Percentiles rank a stretch among this genome's conserved stretches.
Conservation (phyloP, 2,888 invertebrate species). For the Drosophila eohydei region DNA sequence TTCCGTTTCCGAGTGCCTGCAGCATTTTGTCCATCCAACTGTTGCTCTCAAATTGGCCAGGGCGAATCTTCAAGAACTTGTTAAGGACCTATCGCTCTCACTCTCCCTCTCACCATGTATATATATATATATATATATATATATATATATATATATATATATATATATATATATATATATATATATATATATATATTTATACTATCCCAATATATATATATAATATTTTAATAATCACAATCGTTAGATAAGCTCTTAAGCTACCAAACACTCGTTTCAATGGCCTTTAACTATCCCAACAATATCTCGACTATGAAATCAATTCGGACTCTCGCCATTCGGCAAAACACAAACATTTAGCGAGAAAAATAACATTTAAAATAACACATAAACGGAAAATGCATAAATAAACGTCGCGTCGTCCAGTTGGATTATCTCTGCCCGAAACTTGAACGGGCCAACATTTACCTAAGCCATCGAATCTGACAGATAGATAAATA, state of each 20-base stretch:
- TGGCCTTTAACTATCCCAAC: too few relatives aligned
- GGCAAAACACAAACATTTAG: background rate
- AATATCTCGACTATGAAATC: background rate
- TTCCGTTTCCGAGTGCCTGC: background rate
- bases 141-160: background rate
- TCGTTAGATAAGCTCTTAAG: background rate
- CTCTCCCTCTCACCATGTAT: too few relatives aligned
- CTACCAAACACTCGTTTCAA: background rate
- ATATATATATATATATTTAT: too few relatives aligned
- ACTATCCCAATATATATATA: too few relatives aligned
- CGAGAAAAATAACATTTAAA: background rate
- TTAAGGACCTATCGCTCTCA: too few relatives aligned
- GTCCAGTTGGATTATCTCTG: slow-evolving; percentile 8
- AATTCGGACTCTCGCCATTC: background rate
- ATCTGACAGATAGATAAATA: slow-evolving; percentile 10
- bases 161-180: too few relatives aligned
- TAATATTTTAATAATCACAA: background rate
- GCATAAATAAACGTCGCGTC: background rate
- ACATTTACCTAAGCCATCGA: slow-evolving; percentile 9
- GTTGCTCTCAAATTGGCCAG: slow-evolving; percentile 1
- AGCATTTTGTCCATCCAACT: background rate
- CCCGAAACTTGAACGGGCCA: slow-evolving; percentile 6
- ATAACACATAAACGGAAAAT: slow-evolving; percentile 2
- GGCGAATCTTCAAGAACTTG: background rate
- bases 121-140: background rate